A percentile compares a stretch with the other conserved stretches of the same genome.
Evolutionary conservation across 2,113 vertebrate species (phyloP).

Genomic region (Meles meles): DNA sequence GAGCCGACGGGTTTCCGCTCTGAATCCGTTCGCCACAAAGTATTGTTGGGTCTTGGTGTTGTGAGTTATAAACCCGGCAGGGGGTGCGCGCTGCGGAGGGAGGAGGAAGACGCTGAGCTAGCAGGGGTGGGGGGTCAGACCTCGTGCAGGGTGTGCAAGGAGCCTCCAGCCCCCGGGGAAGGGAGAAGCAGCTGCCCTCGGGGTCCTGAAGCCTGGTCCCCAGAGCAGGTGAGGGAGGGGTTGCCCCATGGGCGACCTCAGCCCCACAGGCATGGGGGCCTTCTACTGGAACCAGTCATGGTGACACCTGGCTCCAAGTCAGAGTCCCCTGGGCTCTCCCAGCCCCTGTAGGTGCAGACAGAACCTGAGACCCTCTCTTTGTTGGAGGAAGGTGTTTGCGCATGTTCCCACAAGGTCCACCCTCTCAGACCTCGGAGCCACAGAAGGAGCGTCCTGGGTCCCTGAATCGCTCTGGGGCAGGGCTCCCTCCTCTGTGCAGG

Average conservation of each 20-base stretch:
- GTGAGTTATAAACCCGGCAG: not conserved
- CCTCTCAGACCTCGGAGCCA: fast-evolving
- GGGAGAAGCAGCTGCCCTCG: no score
- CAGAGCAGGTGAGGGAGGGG: not conserved
- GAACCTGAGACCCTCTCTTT: not conserved
- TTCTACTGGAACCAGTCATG: no score
- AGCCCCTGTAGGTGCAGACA: no score
- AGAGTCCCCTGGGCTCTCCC: not conserved
- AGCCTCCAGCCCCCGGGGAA: not conserved
- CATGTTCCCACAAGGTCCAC: not conserved
- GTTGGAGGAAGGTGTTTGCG: not conserved
- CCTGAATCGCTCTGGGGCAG: not conserved
- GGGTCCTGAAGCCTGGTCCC: not conserved
- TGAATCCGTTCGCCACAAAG: not conserved
- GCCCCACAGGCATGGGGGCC: not conserved
- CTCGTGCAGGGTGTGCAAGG: fast-evolving
- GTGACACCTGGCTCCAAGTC: not conserved
- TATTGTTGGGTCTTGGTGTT: not conserved
- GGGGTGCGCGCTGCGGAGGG: not conserved
- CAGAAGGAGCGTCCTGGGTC: not conserved
- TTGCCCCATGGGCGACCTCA: fast-evolving
- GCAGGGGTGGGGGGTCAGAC: not conserved
- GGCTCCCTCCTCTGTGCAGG: not conserved
- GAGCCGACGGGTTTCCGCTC: not conserved
- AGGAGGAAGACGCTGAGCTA: constrained; percentile 51